These are phyloP conservation scores for Cataglyphis albicans DNA, from an alignment of 2,888 invertebrate genomes.

Conservation along the genomic window DNA sequence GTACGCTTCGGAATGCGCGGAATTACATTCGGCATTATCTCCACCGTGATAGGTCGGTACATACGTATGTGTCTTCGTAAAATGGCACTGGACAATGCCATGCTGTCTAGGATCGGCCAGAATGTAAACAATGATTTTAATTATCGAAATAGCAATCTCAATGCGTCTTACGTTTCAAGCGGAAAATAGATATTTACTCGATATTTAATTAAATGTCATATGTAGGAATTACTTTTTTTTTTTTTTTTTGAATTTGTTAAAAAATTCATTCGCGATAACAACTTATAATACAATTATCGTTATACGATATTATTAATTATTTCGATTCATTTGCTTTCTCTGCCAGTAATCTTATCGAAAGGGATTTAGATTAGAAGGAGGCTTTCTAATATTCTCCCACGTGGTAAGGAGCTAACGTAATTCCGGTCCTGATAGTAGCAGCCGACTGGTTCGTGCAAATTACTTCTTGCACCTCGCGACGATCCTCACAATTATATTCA, in stretches of 20 bases:
- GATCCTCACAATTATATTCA: constrained; percentile 70
- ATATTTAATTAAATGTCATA: too few species aligned
- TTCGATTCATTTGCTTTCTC: not conserved
- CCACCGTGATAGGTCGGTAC: constrained; percentile 37
- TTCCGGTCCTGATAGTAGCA: constrained; percentile 29
- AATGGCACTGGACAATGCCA: constrained; percentile 56
- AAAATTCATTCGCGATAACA: not conserved
- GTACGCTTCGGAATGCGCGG: constrained; percentile 28
- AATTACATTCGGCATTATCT: constrained; percentile 57
- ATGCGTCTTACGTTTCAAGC: not conserved
- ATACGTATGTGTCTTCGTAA: constrained; percentile 54
- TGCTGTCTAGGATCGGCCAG: too few species aligned
- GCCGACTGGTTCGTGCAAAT: constrained; percentile 62
- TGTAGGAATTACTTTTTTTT: not conserved
- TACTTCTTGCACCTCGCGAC: constrained; percentile 67
- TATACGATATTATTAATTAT: not conserved
- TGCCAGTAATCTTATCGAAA: not conserved
- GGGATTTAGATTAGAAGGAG: not conserved
- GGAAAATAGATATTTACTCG: not conserved
- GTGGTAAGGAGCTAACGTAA: not conserved
- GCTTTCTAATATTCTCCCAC: not conserved
- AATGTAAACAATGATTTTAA: constrained; percentile 3
- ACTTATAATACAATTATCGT: not conserved
- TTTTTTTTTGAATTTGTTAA: not conserved
- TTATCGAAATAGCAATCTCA: not conserved